Evolutionary conservation across 2,113 vertebrate species (phyloP).

Genomic region (Tachycineta bicolor): DNA sequence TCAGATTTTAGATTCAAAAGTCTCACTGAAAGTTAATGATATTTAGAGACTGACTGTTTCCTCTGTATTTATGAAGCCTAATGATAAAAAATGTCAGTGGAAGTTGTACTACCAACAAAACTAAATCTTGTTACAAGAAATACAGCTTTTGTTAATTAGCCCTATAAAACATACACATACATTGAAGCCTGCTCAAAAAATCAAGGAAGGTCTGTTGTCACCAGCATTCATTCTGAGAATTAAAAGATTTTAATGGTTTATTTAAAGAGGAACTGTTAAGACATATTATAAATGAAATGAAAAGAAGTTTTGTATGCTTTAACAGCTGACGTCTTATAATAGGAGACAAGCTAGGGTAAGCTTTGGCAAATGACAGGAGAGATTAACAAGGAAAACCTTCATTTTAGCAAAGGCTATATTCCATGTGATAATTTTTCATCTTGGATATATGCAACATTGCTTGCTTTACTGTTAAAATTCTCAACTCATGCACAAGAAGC

Average conservation of each 20-base stretch:
- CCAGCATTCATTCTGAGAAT: background rate
- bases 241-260: background rate
- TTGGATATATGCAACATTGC: background rate
- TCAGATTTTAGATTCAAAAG: background rate
- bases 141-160: background rate
- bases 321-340: background rate
- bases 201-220: background rate
- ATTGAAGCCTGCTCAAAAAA: background rate
- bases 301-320: slow-evolving; percentile 13
- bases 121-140: background rate
- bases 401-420: background rate
- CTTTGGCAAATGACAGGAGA: background rate
- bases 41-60: background rate
- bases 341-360: background rate
- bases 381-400: background rate
- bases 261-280: background rate
- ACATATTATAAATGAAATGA: background rate
- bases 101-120: background rate
- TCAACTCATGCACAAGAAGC: background rate
- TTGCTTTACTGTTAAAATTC: background rate
- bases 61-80: background rate
- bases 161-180: background rate
- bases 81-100: background rate
- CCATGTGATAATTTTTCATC: background rate
- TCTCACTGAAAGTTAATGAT: background rate